phyloP scores from a whole-genome alignment of 2,888 invertebrate species.

The Hydroisotoma schaefferi region DNA sequence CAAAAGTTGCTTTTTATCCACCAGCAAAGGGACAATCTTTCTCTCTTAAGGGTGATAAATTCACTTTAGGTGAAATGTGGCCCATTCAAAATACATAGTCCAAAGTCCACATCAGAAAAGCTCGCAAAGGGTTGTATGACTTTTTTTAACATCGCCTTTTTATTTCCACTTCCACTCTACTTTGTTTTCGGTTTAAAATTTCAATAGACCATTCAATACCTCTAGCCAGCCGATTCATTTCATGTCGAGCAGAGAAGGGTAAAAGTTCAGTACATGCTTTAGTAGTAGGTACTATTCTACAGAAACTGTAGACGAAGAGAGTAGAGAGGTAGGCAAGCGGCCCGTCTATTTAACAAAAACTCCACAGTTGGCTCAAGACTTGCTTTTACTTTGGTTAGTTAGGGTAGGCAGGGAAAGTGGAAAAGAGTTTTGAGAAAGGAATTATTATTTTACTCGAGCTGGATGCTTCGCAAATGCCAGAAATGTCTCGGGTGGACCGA shows the following conservation, averaged over 20 bases:
- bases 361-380: too few relatives aligned
- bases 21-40: too few relatives aligned
- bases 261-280: neutral
- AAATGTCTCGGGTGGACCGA: neutral
- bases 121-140: neutral
- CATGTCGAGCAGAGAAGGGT: neutral
- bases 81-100: neutral
- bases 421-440: neutral
- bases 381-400: too few relatives aligned
- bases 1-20: too few relatives aligned
- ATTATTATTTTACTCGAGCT: neutral
- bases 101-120: too few relatives aligned
- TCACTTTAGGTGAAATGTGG: slow-evolving; percentile 2
- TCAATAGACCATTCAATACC: neutral
- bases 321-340: too few relatives aligned
- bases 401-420: neutral
- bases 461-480: neutral
- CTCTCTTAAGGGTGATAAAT: neutral
- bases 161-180: too few relatives aligned
- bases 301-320: neutral
- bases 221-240: too few relatives aligned
- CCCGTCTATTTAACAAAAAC: too few relatives aligned
- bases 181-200: slow-evolving; percentile 7
- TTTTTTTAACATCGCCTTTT: too few relatives aligned
- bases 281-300: neutral